Base-by-base conservation (phyloP, 2,888 invertebrate genomes). In the Lamellibrachia columna region DNA sequence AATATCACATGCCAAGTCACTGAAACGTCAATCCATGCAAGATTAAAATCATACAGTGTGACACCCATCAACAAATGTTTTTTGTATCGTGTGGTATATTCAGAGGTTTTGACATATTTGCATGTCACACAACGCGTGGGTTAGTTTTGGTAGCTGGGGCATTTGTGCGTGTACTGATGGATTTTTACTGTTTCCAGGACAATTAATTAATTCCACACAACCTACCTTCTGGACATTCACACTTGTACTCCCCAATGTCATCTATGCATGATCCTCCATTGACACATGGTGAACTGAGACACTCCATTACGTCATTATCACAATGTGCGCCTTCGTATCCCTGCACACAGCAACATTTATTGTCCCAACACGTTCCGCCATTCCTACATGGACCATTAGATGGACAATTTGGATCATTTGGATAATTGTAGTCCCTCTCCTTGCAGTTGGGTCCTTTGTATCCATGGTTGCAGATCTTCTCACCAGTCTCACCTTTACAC, bases 361-460 rank as follows among this genome's bases (percentile, higher is more conserved):
- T 28, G 11, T 53, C 11, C 28, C 52, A 91, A n/a, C 91, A 91
- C 15, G 52, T 52, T 4, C 91, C 91, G 15, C 55, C 53, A 53
- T 91, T 91, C 52, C 11, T 52, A 53, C 52, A 52, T 6, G 53
- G 55, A 28, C 53, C 40, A 15, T 15, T 22, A 53, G 52, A 52
- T 55, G 91, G 91, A n/a, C 91, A 91, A 40, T 91, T 22, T 91
- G 91, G 53, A n/a, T 91, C 91, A 15, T 9, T 3, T n/a, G 22
- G 22, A 22, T 91, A 7, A 53, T 52, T 75, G 3, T 22, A 75
- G n/a, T 75, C 75, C 75, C 75, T 75, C 15, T 75, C 75, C 75
- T 22, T 22, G 75, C 75, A 75, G 15, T 75, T 75, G 22, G 6
- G 6, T 75, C 75, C 75, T 75, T 15, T 75, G 75, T 75, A 75